Evolutionary conservation across 1,140 invertebrate species (phyloP), one percentile per base, ranked within the genome.

Genomic region (Papilio polyxenes): DNA sequence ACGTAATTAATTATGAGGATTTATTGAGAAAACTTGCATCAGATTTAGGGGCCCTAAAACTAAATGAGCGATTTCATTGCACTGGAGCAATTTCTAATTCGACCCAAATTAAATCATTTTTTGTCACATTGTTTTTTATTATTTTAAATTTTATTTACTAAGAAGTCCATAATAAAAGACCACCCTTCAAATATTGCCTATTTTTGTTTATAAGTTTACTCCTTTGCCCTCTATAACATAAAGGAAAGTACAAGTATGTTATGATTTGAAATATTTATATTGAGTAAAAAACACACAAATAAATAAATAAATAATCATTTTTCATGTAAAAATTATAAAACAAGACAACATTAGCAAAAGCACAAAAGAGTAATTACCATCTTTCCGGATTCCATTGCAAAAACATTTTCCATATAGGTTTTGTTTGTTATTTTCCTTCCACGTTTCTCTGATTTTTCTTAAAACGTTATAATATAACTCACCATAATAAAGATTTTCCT

Each of bases 381-480:
- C 78, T 62, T 23, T 49, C 9, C n/a, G 9, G 40, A 4, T 49
- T 62, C 78, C 72, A 81, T 87, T 91, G 82, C 88, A 91, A 9
- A 82, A 77, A 83, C 90, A 92, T 82, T 85, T 83, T 15, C 59
- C 81, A 40, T 79, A 59, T n/a, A 74, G 37, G 31, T 82, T 82
- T 65, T 59, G 76, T 81, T 80, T 83, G 56, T 82, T 85, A 53
- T 82, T 81, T 40, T 82, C 85, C 82, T 88, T 83, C 86, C 87
- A 86, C 13, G 76, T 83, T 48, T 81, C 80, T 56, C 86, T 83
- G 49, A 90, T 87, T 87, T 89, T 92, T 20, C 83, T 81, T 37
- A 92, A 77, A 62, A 92, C 85, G 37, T 86, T 82, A 86, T 91
- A 91, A 83, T 89, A 93, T 40, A 91, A 83, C 80, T 92, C 88